A percentile compares a stretch with the other conserved stretches of the same genome.
phyloP scores from a whole-genome alignment of 2,113 vertebrate genomes.

The Oreamnos americanus region DNA sequence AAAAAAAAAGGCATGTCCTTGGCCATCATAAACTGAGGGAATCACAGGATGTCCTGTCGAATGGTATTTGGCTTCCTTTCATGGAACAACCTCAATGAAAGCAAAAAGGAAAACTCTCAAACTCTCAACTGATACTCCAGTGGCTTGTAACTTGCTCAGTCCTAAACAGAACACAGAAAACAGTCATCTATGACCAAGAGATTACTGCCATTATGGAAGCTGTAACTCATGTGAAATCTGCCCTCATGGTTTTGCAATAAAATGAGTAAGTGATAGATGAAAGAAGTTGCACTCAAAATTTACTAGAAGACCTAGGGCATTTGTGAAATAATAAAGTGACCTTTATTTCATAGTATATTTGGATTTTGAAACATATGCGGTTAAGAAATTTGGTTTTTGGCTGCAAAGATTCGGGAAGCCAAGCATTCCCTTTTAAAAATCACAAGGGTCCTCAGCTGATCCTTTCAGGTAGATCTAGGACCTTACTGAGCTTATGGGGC shows the following conservation, averaged over 20 bases:
- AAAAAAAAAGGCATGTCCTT: slow-evolving; percentile 27
- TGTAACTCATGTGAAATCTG: slow-evolving; percentile 1
- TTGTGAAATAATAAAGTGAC: slow-evolving; percentile 17
- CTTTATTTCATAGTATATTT: neutral
- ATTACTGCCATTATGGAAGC: neutral
- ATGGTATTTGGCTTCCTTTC: slow-evolving; percentile 73
- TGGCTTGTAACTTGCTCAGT: slow-evolving; percentile 39
- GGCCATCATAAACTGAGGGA: slow-evolving; percentile 65
- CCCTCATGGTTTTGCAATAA: slow-evolving; percentile 18
- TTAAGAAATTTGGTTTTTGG: neutral
- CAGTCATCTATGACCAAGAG: neutral
- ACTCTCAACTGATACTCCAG: slow-evolving; percentile 54
- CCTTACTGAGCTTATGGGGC: neutral
- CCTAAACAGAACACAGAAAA: slow-evolving; percentile 35
- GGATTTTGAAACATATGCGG: neutral
- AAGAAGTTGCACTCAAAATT: neutral
- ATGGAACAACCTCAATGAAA: slow-evolving; percentile 67
- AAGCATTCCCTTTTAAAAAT: neutral
- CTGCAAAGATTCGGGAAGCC: neutral
- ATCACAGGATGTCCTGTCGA: slow-evolving; percentile 73
- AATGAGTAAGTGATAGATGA: neutral
- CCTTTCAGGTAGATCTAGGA: neutral
- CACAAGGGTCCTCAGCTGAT: neutral
- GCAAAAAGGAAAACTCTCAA: slow-evolving; percentile 49
- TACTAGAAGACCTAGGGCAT: neutral